These are phyloP conservation scores for cattle (Bos taurus) DNA, from an alignment of 2,113 vertebrate species.

Conservation along the genomic window ARS-UCD2.0 NC_037335.1:97375001-97375500, in stretches of 20 bases:
- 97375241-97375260: neutral
- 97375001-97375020: neutral
- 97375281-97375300: neutral
- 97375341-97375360: neutral
- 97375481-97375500: neutral
- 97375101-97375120: neutral
- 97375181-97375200: neutral
- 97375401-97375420: neutral
- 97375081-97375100: neutral
- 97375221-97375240: neutral
- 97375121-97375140: neutral
- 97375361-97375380: neutral
- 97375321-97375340: neutral
- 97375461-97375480: neutral
- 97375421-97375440: neutral
- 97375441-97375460: neutral
- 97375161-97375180: neutral
- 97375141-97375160: neutral
- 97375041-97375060: neutral
- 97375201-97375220: neutral
- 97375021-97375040: neutral
- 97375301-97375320: neutral
- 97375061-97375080: neutral
- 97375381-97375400: neutral
- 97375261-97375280: neutral